These are phyloP conservation scores for Apeltes quadracus DNA, from an alignment of 2,113 vertebrate species.

Conservation along the genomic window DNA sequence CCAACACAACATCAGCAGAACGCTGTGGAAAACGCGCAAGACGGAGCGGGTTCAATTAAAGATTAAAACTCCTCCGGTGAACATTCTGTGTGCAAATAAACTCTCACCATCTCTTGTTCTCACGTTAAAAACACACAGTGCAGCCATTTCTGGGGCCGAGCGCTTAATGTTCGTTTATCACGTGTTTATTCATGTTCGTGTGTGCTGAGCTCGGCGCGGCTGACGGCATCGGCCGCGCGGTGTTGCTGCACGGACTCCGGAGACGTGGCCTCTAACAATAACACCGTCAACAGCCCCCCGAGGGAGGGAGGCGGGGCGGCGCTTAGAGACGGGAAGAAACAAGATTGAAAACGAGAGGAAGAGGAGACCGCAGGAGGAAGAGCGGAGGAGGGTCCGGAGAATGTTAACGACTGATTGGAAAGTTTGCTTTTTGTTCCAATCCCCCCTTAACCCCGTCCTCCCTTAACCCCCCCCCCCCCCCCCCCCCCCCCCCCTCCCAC, in stretches of 20 bases:
- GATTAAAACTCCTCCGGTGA: slow-evolving; percentile 53
- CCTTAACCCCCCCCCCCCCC: too few relatives aligned
- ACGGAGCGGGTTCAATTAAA: slow-evolving; percentile 41
- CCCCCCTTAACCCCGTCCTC: slow-evolving; percentile 6
- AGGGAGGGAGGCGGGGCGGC: slow-evolving; percentile 48
- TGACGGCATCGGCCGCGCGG: slow-evolving; percentile 60
- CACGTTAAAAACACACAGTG: too few relatives aligned
- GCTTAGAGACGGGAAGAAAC: slow-evolving; percentile 24
- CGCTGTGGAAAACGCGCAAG: slow-evolving; percentile 6
- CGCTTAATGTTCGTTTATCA: slow-evolving; percentile 32
- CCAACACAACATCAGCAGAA: slow-evolving; percentile 44
- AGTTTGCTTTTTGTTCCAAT: slow-evolving; percentile 55
- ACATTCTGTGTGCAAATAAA: slow-evolving; percentile 48
- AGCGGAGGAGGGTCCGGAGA: slow-evolving; percentile 45
- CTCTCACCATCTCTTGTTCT: too few relatives aligned
- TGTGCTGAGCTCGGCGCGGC: slow-evolving; percentile 32
- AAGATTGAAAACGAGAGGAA: slow-evolving; percentile 29
- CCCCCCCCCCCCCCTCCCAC: background rate
- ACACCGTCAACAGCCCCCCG: slow-evolving; percentile 55
- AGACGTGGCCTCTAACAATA: slow-evolving; percentile 69
- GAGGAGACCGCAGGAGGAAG: slow-evolving; percentile 38
- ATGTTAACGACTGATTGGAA: slow-evolving; percentile 62
- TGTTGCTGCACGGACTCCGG: slow-evolving; percentile 66
- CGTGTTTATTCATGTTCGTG: slow-evolving; percentile 24
- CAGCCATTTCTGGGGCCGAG: too few relatives aligned